A percentile compares a stretch with the other conserved stretches of the same genome.
Conservation (phyloP, 2,797 vertebrate species). For the Tiaroga cobitis region DNA sequence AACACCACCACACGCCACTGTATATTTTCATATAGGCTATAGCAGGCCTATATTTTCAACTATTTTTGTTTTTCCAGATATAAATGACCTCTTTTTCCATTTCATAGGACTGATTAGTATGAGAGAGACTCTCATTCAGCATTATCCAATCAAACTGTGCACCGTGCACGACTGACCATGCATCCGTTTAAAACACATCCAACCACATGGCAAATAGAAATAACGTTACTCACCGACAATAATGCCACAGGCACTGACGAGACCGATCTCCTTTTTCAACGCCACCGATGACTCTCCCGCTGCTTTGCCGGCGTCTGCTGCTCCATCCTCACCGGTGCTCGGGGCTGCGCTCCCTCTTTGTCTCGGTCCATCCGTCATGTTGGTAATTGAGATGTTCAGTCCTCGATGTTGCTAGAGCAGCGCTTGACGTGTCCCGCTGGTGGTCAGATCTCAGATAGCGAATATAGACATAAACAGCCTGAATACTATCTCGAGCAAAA, state of each 20-base stretch:
- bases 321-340: slow-evolving; percentile 65
- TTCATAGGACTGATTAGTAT: background rate
- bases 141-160: background rate
- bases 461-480: background rate
- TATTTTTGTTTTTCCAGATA: background rate
- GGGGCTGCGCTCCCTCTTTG: slow-evolving; percentile 78
- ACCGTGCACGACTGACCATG: background rate
- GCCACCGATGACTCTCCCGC: slow-evolving; percentile 79
- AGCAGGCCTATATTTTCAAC: background rate
- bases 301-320: slow-evolving; percentile 62
- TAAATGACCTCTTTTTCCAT: background rate
- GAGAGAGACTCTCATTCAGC: background rate
- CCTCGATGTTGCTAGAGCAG: background rate
- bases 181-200: background rate
- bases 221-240: slow-evolving; percentile 93
- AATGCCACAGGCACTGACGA: slow-evolving; percentile 91
- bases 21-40: too few species aligned
- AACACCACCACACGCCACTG: background rate
- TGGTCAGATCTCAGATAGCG: slow-evolving; percentile 12
- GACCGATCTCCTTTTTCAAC: slow-evolving; percentile 92
- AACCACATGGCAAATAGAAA: background rate
- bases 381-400: slow-evolving; percentile 42
- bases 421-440: background rate
- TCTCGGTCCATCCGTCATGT: slow-evolving; percentile 86
- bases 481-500: background rate